These are phyloP conservation scores for Sitta europaea DNA, from an alignment of 2,113 vertebrate species.

Conservation along the genomic window DNA sequence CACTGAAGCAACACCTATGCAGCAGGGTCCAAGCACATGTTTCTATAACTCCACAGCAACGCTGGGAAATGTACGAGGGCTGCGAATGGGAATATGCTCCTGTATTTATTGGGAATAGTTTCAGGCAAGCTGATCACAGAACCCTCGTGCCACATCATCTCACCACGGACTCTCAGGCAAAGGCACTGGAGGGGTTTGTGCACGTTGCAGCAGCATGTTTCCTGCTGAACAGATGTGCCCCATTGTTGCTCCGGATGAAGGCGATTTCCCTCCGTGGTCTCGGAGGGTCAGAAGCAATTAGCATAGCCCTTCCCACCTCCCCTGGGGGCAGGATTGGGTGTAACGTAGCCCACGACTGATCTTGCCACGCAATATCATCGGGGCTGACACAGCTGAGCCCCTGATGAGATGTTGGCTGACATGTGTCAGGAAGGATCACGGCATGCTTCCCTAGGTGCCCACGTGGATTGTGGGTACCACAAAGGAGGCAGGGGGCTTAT, in stretches of 20 bases:
- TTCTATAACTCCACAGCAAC: background rate
- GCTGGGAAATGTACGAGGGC: background rate
- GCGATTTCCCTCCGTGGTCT: background rate
- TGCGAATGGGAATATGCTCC: background rate
- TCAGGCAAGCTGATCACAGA: background rate
- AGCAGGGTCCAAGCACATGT: fast-evolving
- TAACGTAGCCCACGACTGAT: conserved; percentile 64
- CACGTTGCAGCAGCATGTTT: fast-evolving
- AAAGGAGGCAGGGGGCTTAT: background rate
- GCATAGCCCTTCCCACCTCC: conserved; percentile 11
- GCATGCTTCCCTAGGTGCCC: conserved; percentile 7
- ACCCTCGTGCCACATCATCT: background rate
- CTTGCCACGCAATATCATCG: conserved; percentile 4
- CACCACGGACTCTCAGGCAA: fast-evolving
- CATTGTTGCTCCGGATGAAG: fast-evolving
- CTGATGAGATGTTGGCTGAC: conserved; percentile 65
- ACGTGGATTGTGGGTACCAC: conserved; percentile 40
- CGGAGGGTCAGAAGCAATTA: conserved; percentile 35
- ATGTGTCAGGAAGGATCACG: conserved; percentile 66
- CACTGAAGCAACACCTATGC: background rate
- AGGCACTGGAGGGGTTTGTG: background rate
- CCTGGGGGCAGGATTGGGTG: conserved; percentile 32
- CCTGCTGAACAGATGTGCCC: background rate
- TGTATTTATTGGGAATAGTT: background rate
- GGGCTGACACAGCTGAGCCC: conserved; percentile 62